Evolutionary conservation across 2,888 invertebrate genomes (phyloP).

Genomic region (Orthosia gothica): DNA sequence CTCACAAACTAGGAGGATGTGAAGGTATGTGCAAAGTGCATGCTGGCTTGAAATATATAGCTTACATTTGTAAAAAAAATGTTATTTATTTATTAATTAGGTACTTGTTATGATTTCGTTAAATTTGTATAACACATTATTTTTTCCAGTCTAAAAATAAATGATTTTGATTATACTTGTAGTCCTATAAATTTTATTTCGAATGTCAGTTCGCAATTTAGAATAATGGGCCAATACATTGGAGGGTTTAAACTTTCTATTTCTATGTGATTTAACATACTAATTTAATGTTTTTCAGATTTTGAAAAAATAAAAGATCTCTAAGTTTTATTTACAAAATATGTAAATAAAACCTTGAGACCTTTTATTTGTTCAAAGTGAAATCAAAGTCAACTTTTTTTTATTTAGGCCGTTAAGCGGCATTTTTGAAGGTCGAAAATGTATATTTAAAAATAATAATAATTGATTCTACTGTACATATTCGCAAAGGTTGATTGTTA

Average conservation of each 20-base stretch:
- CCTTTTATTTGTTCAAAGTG: background rate
- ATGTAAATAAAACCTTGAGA: background rate
- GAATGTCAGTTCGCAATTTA: background rate
- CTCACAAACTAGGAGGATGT: constrained; percentile 63
- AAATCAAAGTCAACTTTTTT: background rate
- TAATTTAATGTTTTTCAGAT: constrained; percentile 49
- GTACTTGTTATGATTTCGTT: constrained; percentile 10
- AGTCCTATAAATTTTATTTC: constrained; percentile 24
- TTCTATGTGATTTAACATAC: constrained; percentile 49
- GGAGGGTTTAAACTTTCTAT: constrained; percentile 35
- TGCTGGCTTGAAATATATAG: constrained; percentile 52
- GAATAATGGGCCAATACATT: constrained; percentile 27
- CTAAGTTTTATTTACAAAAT: no score
- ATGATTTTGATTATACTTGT: constrained; percentile 21
- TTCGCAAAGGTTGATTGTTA: no score
- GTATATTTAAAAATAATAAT: no score
- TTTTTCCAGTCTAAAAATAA: constrained; percentile 45
- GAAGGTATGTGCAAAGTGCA: constrained; percentile 66
- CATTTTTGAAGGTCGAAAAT: no score
- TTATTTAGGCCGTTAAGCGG: no score
- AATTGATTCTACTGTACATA: no score
- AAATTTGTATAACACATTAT: constrained; percentile 40
- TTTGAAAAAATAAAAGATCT: background rate
- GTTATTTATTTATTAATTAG: constrained; percentile 28
- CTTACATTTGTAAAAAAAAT: constrained; percentile 44